Evolutionary conservation across 2,113 vertebrate genomes (phyloP), one percentile per base, ranked within the genome.

Genomic region (Potamarius usumacintae): DNA sequence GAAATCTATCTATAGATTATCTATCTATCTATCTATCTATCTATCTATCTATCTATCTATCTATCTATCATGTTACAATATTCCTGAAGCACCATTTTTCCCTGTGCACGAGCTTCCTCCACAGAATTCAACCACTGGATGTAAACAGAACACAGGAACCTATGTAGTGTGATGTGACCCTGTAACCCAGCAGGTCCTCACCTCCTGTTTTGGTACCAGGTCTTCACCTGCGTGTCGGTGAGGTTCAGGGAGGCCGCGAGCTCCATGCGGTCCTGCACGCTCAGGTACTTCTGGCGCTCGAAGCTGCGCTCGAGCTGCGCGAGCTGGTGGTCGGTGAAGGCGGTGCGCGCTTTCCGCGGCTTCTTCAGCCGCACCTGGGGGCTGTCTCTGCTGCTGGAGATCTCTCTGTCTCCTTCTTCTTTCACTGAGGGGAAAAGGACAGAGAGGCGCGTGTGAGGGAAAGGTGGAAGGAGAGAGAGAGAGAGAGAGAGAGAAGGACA

Each of bases 181-280:
- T 62, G 48, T 81, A 58, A 81, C 57, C 57, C 79, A 62, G 10
- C 81, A 30, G 55, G 82, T 85, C 27, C 92, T 96, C 94, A 99
- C 97, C 98, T 99, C 91, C 98, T 95, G 96, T 99, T 99, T 95
- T 99, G 98, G 96, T 99, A 99, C 98, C 98, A 99, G 92, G 98
- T 99, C 95, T 99, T 99, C 93, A 99, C 98, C 94, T 99, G 98
- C 30, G 98, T 99, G 97, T 99, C 98, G 53, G 97, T 99, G 92
- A 99, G 97, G 96, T 98, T 99, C 92, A 99, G 98, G 1, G 98
- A 99, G 14, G 98, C 98, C 12, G 98, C 98, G 90, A 99, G 96
- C 90, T 99, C 98, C 98, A 99, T 99, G 88, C 98, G 96, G 95
- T 99, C 98, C 94, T 99, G 98, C 74, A 99, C 98, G 83, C 97